Conservation (phyloP, 1,140 invertebrate species). For the Battus philenor region DNA sequence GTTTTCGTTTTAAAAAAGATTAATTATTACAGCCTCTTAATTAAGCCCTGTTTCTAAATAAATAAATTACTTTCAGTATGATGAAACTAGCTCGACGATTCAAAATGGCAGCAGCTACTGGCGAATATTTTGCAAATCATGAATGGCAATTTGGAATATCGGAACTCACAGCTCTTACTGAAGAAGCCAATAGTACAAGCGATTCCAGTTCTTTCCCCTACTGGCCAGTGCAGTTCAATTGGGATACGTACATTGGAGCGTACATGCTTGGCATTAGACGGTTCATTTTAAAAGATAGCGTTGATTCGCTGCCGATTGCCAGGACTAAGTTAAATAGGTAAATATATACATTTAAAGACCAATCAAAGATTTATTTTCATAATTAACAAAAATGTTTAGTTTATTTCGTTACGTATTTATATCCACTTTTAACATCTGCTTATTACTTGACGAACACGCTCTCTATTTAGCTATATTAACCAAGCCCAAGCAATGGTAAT, state of each 20-base stretch:
- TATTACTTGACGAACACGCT: too few relatives aligned
- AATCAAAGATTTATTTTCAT: too few relatives aligned
- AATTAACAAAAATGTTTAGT: too few relatives aligned
- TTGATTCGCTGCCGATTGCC: constrained; percentile 79
- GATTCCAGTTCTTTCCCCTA: constrained; percentile 78
- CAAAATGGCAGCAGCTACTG: constrained; percentile 83
- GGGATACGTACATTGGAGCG: constrained; percentile 71
- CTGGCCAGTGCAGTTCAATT: constrained; percentile 48
- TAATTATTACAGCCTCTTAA: too few relatives aligned
- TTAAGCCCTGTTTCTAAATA: too few relatives aligned
- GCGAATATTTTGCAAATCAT: constrained; percentile 91
- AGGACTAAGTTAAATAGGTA: constrained; percentile 82
- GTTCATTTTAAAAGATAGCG: constrained; percentile 86
- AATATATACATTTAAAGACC: too few relatives aligned
- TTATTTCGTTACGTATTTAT: too few relatives aligned
- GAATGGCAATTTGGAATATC: constrained; percentile 90
- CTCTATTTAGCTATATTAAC: too few relatives aligned
- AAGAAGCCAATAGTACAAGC: constrained; percentile 75
- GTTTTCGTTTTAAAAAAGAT: not conserved
- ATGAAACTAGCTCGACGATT: constrained; percentile 89
- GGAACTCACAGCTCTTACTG: constrained; percentile 83
- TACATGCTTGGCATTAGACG: constrained; percentile 88
- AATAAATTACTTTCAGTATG: constrained; percentile 80
- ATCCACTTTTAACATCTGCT: too few relatives aligned
- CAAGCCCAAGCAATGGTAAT: too few relatives aligned